Conservation (phyloP, 2,113 vertebrate species). For the Hypanus sabinus region DNA sequence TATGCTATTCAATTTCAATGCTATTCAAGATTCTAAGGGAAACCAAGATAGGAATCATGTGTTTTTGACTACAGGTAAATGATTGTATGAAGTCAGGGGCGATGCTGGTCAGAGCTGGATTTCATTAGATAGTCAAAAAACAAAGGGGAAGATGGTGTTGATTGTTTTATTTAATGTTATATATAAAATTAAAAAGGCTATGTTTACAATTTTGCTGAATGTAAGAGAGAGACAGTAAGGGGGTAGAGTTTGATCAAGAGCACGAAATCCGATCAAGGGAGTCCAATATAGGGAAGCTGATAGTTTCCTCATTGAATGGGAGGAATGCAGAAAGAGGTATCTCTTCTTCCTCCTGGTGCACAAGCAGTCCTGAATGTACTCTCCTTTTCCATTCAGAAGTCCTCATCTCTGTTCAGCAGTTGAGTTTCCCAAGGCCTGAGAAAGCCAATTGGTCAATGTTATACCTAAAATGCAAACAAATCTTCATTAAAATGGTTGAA, state of each 20-base stretch:
- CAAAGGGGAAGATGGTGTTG: not conserved
- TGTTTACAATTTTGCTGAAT: too few relatives aligned
- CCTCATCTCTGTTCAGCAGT: not conserved
- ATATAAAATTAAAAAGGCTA: too few relatives aligned
- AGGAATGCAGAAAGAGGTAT: not conserved
- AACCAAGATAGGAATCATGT: not conserved
- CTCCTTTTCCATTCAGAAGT: not conserved
- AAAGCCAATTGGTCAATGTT: not conserved
- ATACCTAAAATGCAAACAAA: not conserved
- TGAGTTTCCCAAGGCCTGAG: not conserved
- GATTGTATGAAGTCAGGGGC: not conserved
- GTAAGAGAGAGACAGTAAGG: too few relatives aligned
- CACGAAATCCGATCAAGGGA: too few relatives aligned
- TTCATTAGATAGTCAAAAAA: not conserved
- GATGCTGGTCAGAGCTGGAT: not conserved
- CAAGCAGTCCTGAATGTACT: not conserved
- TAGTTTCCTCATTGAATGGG: too few relatives aligned
- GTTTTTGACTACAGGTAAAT: not conserved
- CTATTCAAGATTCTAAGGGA: not conserved
- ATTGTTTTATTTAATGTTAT: not conserved
- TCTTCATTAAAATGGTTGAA: not conserved
- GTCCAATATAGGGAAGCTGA: too few relatives aligned
- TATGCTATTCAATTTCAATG: not conserved
- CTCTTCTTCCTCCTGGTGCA: not conserved
- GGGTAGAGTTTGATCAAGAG: too few relatives aligned